phyloP scores from a whole-genome alignment of 2,888 invertebrate species.

The Marronus borbonicus region DNA sequence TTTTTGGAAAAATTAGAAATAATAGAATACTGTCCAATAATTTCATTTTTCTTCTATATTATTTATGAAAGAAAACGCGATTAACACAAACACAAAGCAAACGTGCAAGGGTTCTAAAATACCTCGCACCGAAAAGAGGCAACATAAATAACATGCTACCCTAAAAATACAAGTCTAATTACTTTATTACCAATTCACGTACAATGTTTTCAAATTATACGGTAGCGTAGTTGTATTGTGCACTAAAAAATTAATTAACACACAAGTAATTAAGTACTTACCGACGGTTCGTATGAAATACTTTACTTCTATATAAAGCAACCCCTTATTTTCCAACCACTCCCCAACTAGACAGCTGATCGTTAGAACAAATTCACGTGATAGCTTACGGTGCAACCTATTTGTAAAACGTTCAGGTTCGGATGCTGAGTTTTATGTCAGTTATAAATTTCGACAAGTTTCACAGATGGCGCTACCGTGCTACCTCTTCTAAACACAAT shows the following conservation, averaged over 20 bases:
- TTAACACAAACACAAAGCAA: not conserved
- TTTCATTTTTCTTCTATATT: no score
- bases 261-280: constrained; percentile 44
- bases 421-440: constrained; percentile 2
- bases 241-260: constrained; percentile 36
- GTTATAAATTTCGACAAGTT: not conserved
- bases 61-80: not conserved
- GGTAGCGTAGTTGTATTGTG: not conserved
- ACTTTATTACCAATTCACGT: constrained; percentile 21
- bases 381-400: constrained; percentile 62
- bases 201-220: constrained; percentile 16
- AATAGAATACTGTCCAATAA: no score
- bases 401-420: constrained; percentile 21
- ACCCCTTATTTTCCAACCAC: constrained; percentile 66
- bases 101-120: not conserved
- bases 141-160: constrained; percentile 14
- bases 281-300: constrained; percentile 42
- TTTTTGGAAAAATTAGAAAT: not conserved
- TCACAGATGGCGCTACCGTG: constrained; percentile 8
- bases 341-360: constrained; percentile 70
- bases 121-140: not conserved
- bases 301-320: constrained; percentile 57
- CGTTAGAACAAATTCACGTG: constrained; percentile 69
- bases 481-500: not conserved
- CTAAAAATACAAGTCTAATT: constrained; percentile 23